These are phyloP conservation scores for Puffinus mauretanicus DNA, from an alignment of 2,113 vertebrate species.

Conservation along the genomic window DNA sequence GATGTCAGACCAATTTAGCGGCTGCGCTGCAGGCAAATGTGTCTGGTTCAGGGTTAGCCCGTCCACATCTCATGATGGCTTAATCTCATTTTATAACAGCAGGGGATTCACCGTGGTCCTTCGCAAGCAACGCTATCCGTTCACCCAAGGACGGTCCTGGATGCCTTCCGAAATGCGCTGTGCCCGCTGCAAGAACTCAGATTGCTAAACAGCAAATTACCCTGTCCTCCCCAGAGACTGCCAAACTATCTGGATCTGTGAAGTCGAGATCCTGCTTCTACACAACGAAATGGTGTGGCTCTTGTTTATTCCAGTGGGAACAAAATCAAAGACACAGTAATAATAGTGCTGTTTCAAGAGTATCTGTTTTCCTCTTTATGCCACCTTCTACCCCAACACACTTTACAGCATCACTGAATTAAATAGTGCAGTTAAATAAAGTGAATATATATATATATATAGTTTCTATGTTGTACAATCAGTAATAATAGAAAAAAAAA, in stretches of 20 bases:
- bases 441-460: background rate
- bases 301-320: background rate
- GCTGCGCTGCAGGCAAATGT: background rate
- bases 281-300: background rate
- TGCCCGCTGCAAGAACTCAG: background rate
- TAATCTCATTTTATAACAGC: slow-evolving; percentile 42
- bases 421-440: background rate
- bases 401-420: background rate
- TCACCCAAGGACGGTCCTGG: background rate
- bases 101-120: background rate
- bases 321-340: background rate
- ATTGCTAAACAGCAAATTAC: background rate
- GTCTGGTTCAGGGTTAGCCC: background rate
- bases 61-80: background rate
- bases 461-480: background rate
- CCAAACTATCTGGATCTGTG: background rate
- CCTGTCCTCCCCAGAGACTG: background rate
- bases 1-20: slow-evolving; percentile 30
- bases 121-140: background rate
- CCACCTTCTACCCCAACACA: background rate
- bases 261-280: background rate
- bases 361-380: background rate
- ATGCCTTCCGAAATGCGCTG: accelerated
- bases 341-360: background rate
- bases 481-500: background rate